Evolutionary conservation across 2,113 vertebrate species (phyloP).

Genomic region (Leucopsar rothschildi): DNA sequence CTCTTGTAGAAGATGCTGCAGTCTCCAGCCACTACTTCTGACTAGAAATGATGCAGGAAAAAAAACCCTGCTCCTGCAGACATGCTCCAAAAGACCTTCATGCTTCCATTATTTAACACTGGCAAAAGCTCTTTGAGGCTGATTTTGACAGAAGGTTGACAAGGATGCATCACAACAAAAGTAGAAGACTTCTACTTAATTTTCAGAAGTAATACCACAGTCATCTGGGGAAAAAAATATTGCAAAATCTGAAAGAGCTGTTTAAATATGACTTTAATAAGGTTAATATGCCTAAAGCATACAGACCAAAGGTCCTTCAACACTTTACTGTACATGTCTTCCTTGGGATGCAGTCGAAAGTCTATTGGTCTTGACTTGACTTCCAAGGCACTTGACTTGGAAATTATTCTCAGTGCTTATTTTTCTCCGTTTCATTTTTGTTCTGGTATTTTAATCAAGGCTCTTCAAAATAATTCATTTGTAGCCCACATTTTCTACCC

Average conservation of each 20-base stretch:
- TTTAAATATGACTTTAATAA: background rate
- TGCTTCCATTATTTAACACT: background rate
- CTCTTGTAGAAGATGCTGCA: background rate
- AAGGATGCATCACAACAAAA: background rate
- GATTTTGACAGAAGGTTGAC: background rate
- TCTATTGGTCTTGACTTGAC: background rate
- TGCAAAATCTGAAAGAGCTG: background rate
- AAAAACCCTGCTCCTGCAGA: background rate
- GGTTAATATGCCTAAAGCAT: background rate
- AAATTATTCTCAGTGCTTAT: background rate
- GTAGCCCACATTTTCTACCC: background rate
- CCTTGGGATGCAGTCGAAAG: background rate
- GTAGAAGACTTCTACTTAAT: background rate
- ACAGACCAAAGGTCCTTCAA: background rate
- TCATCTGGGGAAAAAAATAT: rapidly evolving
- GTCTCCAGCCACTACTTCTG: background rate
- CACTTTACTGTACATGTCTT: background rate
- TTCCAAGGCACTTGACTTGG: background rate
- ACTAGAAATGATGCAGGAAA: rapidly evolving
- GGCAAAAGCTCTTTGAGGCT: background rate
- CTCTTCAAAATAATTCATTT: background rate
- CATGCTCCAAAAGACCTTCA: background rate
- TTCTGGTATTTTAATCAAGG: background rate
- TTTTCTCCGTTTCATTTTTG: background rate
- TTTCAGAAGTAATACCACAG: background rate